phyloP scores from a whole-genome alignment of 2,113 vertebrate genomes.

The Hippolais icterina region DNA sequence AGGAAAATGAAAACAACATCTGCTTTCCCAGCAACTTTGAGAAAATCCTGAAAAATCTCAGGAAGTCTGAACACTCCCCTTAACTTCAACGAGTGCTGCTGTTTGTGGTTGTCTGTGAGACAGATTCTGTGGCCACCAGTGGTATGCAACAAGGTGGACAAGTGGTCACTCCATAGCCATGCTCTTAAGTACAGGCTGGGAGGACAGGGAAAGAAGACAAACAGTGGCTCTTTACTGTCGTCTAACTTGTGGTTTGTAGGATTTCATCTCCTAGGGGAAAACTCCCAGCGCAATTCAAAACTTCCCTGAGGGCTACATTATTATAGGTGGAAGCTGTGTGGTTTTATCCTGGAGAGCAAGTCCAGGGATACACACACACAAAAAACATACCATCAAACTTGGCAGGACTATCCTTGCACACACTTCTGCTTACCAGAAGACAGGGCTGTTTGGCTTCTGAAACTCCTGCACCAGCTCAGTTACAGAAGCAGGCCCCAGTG shows the following conservation, averaged over 20 bases:
- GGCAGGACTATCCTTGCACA: neutral
- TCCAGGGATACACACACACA: neutral
- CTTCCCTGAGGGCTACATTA: neutral
- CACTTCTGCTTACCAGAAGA: neutral
- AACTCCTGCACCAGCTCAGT: neutral
- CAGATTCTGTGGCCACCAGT: neutral
- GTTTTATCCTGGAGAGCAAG: constrained; percentile 21
- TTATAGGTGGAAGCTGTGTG: neutral
- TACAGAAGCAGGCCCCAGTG: neutral
- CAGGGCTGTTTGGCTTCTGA: neutral
- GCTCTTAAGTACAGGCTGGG: neutral
- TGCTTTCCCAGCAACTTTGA: neutral
- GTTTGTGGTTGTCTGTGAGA: neutral
- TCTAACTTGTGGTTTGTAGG: neutral
- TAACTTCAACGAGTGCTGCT: accelerated
- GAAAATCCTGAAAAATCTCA: neutral
- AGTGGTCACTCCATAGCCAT: accelerated
- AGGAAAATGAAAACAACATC: neutral
- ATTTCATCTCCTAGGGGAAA: neutral
- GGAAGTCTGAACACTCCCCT: neutral
- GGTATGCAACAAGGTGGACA: neutral
- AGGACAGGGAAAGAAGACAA: neutral
- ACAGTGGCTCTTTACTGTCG: neutral
- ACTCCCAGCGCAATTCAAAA: neutral
- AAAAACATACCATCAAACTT: neutral